Evolutionary conservation across 1,140 invertebrate genomes (phyloP), one percentile per base, ranked within the genome.

Genomic region (Zaprionus ghesquierei): DNA sequence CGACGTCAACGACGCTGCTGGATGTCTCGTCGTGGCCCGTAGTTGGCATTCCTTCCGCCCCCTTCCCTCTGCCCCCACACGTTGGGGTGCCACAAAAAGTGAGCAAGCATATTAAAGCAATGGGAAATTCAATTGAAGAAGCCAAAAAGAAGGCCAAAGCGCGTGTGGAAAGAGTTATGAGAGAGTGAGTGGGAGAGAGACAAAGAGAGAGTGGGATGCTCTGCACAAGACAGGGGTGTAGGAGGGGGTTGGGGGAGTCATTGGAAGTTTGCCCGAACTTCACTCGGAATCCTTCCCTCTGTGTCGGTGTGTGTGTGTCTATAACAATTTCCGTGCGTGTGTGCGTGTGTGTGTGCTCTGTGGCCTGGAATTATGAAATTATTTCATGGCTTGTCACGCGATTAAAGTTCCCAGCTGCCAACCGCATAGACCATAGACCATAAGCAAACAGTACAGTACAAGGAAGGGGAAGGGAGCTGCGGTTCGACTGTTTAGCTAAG

Each of bases 291-390:
- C 15, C 15, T 2, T 54, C 5, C 29, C n/a, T 31, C 22, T 12
- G 35, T 23, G 13, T 56, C n/a, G n/a, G 12, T 58, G 60, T 49
- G 9, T 68, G 20, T 60, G 63, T 72, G 54, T 68, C 55, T 79
- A 76, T 61, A 80, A 74, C 20, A 64, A 50, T 23, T 49, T 53
- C 3, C 46, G 5, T 55, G 10, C 31, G 33, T 33, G 23, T 3
- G 20, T n/a, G 9, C 51, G 8, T 59, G 12, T 59, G 18, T 60
- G 53, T 27, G 23, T 44, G 20, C 60, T 6, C 54, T 44, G 33
- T 44, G 70, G 75, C 75, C 80, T 72, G 63, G 72, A 84, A 79
- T 79, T 82, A 84, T 79, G 65, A 71, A 81, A 84, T 61, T 63
- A 72, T 82, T 76, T 79, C 56, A 65, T 59, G 63, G 55, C 68